Conservation (phyloP, 2,888 invertebrate species). For the Ferdinandea cuprea region DNA sequence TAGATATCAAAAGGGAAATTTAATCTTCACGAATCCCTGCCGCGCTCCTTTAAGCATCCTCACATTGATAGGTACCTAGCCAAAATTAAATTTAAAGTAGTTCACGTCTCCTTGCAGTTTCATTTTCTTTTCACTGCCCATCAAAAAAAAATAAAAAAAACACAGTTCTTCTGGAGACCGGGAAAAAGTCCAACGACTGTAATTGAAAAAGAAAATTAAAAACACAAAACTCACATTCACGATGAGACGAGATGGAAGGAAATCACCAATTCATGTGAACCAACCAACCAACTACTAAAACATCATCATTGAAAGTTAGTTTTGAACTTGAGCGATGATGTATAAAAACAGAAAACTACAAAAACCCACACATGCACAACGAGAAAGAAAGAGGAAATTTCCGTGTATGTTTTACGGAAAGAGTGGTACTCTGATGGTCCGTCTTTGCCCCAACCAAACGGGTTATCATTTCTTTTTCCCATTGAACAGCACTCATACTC, state of each 20-base stretch:
- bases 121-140: slow-evolving; percentile 70
- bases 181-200: slow-evolving; percentile 67
- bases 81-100: slow-evolving; percentile 65
- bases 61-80: too few species aligned
- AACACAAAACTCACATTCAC: slow-evolving; percentile 1
- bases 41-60: slow-evolving; percentile 62
- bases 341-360: too few species aligned
- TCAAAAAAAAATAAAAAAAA: too few species aligned
- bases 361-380: too few species aligned
- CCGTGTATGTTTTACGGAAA: slow-evolving; percentile 39
- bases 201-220: slow-evolving; percentile 40
- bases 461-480: slow-evolving; percentile 54
- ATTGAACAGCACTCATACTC: slow-evolving; percentile 18
- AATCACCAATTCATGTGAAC: slow-evolving; percentile 37
- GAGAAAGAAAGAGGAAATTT: slow-evolving; percentile 62
- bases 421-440: slow-evolving; percentile 48
- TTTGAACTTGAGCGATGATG: slow-evolving; percentile 68
- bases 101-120: slow-evolving; percentile 70
- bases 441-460: slow-evolving; percentile 52
- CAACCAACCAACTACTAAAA: slow-evolving; percentile 30
- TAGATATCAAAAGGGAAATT: slow-evolving; percentile 69
- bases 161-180: slow-evolving; percentile 34
- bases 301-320: slow-evolving; percentile 68
- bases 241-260: slow-evolving; percentile 6
- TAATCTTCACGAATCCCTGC: slow-evolving; percentile 43